phyloP scores from a whole-genome alignment of 2,113 vertebrate genomes.

The Noturus placidus region DNA sequence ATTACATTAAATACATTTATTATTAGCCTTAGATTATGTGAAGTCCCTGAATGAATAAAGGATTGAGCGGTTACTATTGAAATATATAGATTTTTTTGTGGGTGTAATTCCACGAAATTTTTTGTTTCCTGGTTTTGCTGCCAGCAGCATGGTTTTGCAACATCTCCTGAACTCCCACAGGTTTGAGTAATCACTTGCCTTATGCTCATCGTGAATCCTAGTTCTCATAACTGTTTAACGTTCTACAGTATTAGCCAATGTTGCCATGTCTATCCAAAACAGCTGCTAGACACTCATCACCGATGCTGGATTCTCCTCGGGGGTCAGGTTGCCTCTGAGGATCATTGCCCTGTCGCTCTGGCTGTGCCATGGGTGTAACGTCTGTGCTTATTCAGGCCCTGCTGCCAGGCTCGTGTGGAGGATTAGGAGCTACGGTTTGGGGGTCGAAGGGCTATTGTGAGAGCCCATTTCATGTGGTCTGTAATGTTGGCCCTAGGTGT shows the following conservation, averaged over 20 bases:
- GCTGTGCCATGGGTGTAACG: constrained; percentile 28
- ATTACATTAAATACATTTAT: not conserved
- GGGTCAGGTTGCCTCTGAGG: constrained; percentile 51
- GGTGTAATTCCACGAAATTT: not conserved
- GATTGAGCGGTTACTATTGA: not conserved
- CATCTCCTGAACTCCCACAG: not conserved
- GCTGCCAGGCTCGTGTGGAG: constrained; percentile 54
- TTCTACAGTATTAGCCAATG: constrained; percentile 2
- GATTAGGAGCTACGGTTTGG: constrained; percentile 54
- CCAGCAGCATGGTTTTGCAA: not conserved
- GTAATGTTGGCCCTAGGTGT: constrained; percentile 69
- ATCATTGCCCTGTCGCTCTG: constrained; percentile 30
- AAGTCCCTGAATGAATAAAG: not conserved
- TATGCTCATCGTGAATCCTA: not conserved
- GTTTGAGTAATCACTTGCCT: constrained; percentile 4
- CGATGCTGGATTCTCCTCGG: not conserved
- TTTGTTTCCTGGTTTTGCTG: not conserved
- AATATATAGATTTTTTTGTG: not conserved
- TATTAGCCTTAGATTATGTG: not conserved
- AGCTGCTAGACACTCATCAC: constrained; percentile 13
- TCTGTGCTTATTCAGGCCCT: constrained; percentile 71
- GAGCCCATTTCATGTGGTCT: constrained; percentile 55
- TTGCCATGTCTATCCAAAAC: not conserved
- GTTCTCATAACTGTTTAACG: not conserved
- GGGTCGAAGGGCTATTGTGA: constrained; percentile 65